Evolutionary conservation across 2,797 vertebrate species (phyloP).

Genomic region (Gila robusta): DNA sequence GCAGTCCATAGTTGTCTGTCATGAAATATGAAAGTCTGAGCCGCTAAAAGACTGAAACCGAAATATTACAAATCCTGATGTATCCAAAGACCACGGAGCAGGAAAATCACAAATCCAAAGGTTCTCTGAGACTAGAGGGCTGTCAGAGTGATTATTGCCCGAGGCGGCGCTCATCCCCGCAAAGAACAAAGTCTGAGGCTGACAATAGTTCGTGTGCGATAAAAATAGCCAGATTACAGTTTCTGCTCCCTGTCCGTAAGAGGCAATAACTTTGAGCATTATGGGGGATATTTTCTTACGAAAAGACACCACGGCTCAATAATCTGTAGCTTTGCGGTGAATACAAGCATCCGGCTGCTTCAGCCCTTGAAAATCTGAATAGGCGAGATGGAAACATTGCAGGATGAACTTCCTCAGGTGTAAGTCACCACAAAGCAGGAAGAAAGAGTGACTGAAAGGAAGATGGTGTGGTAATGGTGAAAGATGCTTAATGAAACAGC

Average conservation of each 20-base stretch:
- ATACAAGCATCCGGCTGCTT: slow-evolving; percentile 27
- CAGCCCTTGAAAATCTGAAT: slow-evolving; percentile 43
- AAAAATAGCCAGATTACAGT: slow-evolving; percentile 60
- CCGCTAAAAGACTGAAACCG: slow-evolving; percentile 30
- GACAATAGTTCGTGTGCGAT: slow-evolving; percentile 54
- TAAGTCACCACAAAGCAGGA: background rate
- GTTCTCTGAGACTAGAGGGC: slow-evolving; percentile 51
- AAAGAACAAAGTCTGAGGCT: slow-evolving; percentile 58
- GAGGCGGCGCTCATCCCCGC: slow-evolving; percentile 55
- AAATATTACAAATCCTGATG: slow-evolving; percentile 59
- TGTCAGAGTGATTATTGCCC: slow-evolving; percentile 60
- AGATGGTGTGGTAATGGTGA: slow-evolving; percentile 35
- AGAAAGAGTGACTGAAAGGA: slow-evolving; percentile 18
- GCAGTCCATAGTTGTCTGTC: slow-evolving; percentile 42
- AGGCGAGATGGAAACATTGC: slow-evolving; percentile 26
- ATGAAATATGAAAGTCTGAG: slow-evolving; percentile 53
- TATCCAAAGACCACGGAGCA: slow-evolving; percentile 49
- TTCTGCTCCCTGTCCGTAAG: slow-evolving; percentile 50
- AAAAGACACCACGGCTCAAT: slow-evolving; percentile 37
- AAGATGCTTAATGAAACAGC: slow-evolving; percentile 50
- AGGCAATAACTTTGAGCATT: slow-evolving; percentile 54
- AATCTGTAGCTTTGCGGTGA: slow-evolving; percentile 54
- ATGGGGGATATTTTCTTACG: slow-evolving; percentile 50
- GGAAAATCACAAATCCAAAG: slow-evolving; percentile 60
- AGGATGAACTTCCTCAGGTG: slow-evolving; percentile 10